Evolutionary conservation across 2,888 invertebrate genomes (phyloP).

Genomic region (Leptinotarsa juncta): DNA sequence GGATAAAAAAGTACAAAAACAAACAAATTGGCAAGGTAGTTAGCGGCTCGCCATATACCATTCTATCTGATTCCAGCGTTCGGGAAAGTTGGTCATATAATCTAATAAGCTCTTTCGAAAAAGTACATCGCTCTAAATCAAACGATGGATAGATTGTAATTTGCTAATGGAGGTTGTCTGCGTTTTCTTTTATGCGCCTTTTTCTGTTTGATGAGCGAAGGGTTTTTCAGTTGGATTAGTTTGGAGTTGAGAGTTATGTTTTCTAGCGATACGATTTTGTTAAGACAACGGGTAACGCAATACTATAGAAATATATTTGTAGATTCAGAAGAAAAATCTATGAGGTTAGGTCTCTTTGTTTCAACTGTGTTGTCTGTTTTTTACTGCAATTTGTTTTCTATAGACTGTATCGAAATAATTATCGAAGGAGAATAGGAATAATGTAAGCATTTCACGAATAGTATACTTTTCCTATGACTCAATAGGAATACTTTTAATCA

Average conservation of each 20-base stretch:
- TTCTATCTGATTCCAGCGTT: constrained; percentile 24
- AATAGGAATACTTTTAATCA: too few relatives aligned
- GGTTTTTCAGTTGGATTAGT: constrained; percentile 15
- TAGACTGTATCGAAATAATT: too few relatives aligned
- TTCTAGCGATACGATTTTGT: background rate
- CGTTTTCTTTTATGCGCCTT: constrained; percentile 20
- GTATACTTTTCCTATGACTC: too few relatives aligned
- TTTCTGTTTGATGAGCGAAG: constrained; percentile 17
- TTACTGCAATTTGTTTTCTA: too few relatives aligned
- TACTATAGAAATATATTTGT: too few relatives aligned
- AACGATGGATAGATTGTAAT: constrained; percentile 61
- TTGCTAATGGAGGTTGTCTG: constrained; percentile 58
- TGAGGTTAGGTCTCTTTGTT: too few relatives aligned
- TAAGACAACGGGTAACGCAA: too few relatives aligned
- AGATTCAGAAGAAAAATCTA: too few relatives aligned
- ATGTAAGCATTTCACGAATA: too few relatives aligned
- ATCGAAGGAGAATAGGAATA: too few relatives aligned
- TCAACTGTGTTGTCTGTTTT: too few relatives aligned
- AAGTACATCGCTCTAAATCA: constrained; percentile 57
- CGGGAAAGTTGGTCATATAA: constrained; percentile 47
- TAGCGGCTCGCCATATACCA: constrained; percentile 55
- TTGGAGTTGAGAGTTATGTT: constrained; percentile 3
- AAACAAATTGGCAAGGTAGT: constrained; percentile 55
- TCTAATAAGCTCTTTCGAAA: constrained; percentile 49
- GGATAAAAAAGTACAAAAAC: constrained; percentile 47